Percentiles rank a stretch among this genome's conserved stretches.
Evolutionary conservation across 35 echinoderm and acorn worm genomes (phyloP).

Genomic region (Heliocidaris tuberculata): DNA sequence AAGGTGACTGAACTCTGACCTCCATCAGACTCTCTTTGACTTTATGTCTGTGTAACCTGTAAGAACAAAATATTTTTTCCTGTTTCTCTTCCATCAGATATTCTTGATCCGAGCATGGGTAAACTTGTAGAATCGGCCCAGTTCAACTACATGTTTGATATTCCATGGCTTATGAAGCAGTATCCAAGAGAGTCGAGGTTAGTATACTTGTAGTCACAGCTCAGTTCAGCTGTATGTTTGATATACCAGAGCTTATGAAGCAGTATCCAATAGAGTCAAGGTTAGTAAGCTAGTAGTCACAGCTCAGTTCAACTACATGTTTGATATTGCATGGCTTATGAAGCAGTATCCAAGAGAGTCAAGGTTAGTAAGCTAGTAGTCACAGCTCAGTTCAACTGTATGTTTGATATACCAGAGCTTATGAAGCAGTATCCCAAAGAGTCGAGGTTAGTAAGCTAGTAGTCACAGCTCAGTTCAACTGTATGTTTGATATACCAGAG

Average conservation of each 20-base stretch:
- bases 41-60: no score
- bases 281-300: conserved; percentile 55
- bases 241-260: conserved; percentile 82
- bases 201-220: conserved; percentile 34
- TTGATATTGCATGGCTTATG: conserved; percentile 90
- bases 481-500: conserved; percentile 85
- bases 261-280: conserved; percentile 81
- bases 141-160: conserved; percentile 91
- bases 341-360: conserved; percentile 77
- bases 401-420: conserved; percentile 86
- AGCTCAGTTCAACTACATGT: conserved; percentile 84
- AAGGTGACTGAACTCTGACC: no score
- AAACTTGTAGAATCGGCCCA: conserved; percentile 82
- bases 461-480: conserved; percentile 81
- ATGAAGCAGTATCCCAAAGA: conserved; percentile 79
- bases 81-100: conserved; percentile 56
- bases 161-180: conserved; percentile 83
- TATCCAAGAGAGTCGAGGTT: conserved; percentile 83
- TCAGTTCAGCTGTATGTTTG: conserved; percentile 88
- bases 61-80: neutral
- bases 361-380: conserved; percentile 60
- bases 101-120: conserved; percentile 82
- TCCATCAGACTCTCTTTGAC: no score
- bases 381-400: conserved; percentile 84
- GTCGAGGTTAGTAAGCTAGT: conserved; percentile 62